Conservation (phyloP, 2,797 vertebrate genomes). For the Karalla daura region DNA sequence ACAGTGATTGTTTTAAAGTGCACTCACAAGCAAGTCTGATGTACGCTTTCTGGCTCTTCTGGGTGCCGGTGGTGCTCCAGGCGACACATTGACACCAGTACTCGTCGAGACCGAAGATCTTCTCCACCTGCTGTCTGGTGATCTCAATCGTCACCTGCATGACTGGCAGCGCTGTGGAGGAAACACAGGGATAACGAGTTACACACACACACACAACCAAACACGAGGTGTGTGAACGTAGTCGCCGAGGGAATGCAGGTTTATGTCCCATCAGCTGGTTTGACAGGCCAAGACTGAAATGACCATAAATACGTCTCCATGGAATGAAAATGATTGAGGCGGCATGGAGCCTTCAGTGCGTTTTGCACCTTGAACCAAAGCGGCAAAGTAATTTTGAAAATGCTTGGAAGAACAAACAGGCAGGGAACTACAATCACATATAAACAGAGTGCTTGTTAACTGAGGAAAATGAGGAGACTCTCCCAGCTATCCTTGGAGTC, state of each 20-base stretch:
- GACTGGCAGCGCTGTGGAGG: slow-evolving; percentile 88
- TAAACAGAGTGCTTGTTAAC: slow-evolving; percentile 79
- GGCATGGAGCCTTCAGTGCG: slow-evolving; percentile 47
- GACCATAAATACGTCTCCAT: slow-evolving; percentile 34
- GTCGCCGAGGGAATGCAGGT: background rate
- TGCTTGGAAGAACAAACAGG: slow-evolving; percentile 61
- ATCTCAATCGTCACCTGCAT: slow-evolving; percentile 98
- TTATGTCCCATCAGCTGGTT: slow-evolving; percentile 20
- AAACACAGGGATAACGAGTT: slow-evolving; percentile 45
- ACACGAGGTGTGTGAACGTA: slow-evolving; percentile 14
- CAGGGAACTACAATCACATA: slow-evolving; percentile 72
- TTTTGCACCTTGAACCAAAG: slow-evolving; percentile 67
- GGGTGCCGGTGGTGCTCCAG: slow-evolving; percentile 98
- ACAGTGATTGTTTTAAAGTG: slow-evolving; percentile 27
- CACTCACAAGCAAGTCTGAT: slow-evolving; percentile 97
- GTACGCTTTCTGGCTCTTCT: slow-evolving; percentile 97
- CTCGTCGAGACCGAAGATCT: slow-evolving; percentile 96
- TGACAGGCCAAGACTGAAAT: slow-evolving; percentile 21
- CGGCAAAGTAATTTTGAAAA: slow-evolving; percentile 57
- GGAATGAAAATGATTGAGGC: slow-evolving; percentile 40
- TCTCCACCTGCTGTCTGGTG: slow-evolving; percentile 98
- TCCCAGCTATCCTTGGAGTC: slow-evolving; percentile 64
- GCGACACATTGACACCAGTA: slow-evolving; percentile 99
- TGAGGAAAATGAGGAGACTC: slow-evolving; percentile 71
- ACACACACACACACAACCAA: too few relatives aligned